Evolutionary conservation across 2,113 vertebrate species (phyloP), one percentile per base, ranked within the genome.

Genomic region (Eidolon helvum): DNA sequence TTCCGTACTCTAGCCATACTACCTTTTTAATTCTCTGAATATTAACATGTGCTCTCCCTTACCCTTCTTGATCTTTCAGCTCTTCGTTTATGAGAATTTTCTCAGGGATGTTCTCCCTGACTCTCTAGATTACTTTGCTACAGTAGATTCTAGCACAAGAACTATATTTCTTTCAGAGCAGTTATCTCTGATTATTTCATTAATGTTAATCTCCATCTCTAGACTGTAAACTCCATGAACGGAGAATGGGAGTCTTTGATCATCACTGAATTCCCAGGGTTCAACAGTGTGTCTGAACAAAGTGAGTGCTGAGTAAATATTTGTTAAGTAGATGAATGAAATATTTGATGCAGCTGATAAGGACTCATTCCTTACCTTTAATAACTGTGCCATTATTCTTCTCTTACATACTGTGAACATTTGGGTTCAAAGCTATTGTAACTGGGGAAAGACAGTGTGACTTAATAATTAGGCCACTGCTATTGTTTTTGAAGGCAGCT

Each of bases 251-350:
- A 4, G 59, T 79, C 61, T 94, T 97, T 77, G 86, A 96, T 96
- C 92, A 89, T 38, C 38, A 43, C 7, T 50, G 61, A 79, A 86
- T 91, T 90, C 55, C 38, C 57, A 4, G 75, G 92, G 59, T 59
- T 77, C 35, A 45, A 80, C 43, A 96, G 14, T 21, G n/a, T 71
- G 69, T 78, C 89, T 80, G 45, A 80, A 92, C 22, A 43, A 15
- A 94, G 57, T 80, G 71, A 89, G 83, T 38, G 69, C 61, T 50
- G 87, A 91, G 53, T 77, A 96, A 96, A 93, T 91, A 84, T 96
- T 94, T 93, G 87, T 63, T 48, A 90, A 87, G 43, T 43, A 68
- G 74, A 90, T 90, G 90, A 94, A 90, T 78, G 79, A 83, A 89
- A 66, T 78, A 74, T 74, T 83, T 72, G 94, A 91, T 82, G 75